Evolutionary conservation across 2,797 vertebrate genomes (phyloP), one percentile per base, ranked within the genome.

Genomic region (Chelidonichthys spinosus): DNA sequence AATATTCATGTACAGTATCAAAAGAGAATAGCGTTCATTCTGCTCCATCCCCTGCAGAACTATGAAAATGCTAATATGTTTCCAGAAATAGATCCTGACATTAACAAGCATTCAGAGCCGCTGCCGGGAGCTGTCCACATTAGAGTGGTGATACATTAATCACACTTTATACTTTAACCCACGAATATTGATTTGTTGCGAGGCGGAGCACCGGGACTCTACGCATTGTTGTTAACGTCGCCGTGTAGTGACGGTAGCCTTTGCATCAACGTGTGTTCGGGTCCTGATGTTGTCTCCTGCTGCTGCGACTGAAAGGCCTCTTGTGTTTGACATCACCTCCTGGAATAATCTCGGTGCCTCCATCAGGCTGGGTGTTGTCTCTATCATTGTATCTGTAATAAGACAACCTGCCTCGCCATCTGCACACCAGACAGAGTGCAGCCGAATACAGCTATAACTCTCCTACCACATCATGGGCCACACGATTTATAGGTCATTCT

Each of bases 81-180:
- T 79, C 87, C 81, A 72, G 63, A 89, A 92, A 90, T 90, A 87
- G 87, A 88, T 85, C 71, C 54, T 86, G 91, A 86, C 85, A 86
- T 90, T 91, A 91, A 79, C 85, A 63, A 77, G 83, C 60, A 76
- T 82, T 86, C 82, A 81, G 25, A 85, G 39, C 59, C 4, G 33
- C 87, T 78, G 72, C 78, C 74, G 74, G 69, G 85, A 86, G 78
- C 85, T 69, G 80, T 89, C 88, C 81, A 76, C 79, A 32, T 80
- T 69, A 42, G 3, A 70, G 63, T 77, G 71, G 78, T 74, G 71
- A 80, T 70, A 65, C 81, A 91, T 92, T 91, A 81, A 89, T 90
- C 86, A 92, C 82, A 83, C 72, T 90, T 89, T 86, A 82, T 68
- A 84, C 86, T 90, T 78, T 87, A 79, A 90, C 85, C 83, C 56